These are phyloP conservation scores for Shargacucullia verbasci DNA, from an alignment of 2,888 invertebrate species.

Conservation along the genomic window DNA sequence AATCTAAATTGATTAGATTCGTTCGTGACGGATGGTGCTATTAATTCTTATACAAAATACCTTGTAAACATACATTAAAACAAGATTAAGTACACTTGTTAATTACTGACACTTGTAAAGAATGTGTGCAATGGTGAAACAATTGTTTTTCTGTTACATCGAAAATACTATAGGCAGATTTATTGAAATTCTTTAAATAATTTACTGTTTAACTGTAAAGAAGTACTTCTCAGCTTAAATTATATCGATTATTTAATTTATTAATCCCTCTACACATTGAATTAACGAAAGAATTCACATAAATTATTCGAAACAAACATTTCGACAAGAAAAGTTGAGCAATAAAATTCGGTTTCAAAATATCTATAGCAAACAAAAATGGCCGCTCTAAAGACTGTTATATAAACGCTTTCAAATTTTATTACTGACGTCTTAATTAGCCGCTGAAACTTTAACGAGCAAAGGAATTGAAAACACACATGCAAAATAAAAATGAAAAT, in stretches of 20 bases:
- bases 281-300: constrained; percentile 20
- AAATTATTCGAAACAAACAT: constrained; percentile 22
- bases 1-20: too few species aligned
- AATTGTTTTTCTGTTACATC: too few species aligned
- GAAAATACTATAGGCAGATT: neutral
- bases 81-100: neutral
- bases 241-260: constrained; percentile 6
- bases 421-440: constrained; percentile 39
- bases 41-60: too few species aligned
- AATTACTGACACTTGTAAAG: constrained; percentile 1
- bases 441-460: constrained; percentile 7
- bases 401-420: constrained; percentile 26
- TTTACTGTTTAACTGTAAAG: neutral
- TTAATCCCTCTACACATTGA: neutral
- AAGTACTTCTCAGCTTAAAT: neutral
- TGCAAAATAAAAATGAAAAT: neutral
- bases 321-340: neutral
- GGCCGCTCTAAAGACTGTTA: constrained; percentile 25
- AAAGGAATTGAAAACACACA: neutral
- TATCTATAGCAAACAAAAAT: constrained; percentile 27
- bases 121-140: too few species aligned
- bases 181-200: constrained; percentile 11
- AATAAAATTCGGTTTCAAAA: constrained; percentile 9
- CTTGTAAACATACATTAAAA: too few species aligned
- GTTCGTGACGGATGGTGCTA: too few species aligned